Conservation (phyloP, 1,140 invertebrate genomes). For the Drosophila quadrilineata region DNA sequence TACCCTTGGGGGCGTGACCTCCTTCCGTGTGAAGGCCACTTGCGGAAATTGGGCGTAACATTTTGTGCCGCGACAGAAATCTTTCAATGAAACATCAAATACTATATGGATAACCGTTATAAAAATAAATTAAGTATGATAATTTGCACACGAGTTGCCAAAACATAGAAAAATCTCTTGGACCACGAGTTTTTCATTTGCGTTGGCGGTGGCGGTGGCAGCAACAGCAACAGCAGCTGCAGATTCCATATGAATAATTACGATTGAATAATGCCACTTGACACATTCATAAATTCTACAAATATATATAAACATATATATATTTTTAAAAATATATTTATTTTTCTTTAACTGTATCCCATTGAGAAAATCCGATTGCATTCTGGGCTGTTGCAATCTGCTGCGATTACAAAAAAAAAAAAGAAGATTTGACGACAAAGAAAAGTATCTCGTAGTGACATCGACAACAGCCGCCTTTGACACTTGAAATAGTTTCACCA, state of each 20-base stretch:
- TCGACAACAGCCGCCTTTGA: conserved; percentile 37
- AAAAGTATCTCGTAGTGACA: conserved; percentile 29
- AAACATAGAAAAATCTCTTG: conserved; percentile 4
- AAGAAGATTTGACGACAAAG: background rate
- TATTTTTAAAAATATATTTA: too few relatives aligned
- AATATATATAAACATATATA: background rate
- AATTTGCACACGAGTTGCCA: conserved; percentile 52
- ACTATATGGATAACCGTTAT: conserved; percentile 13
- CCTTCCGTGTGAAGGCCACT: conserved; percentile 22
- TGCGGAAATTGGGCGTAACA: conserved; percentile 30
- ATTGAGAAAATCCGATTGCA: conserved; percentile 27
- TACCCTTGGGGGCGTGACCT: conserved; percentile 27
- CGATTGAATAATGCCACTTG: conserved; percentile 41
- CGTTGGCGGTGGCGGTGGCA: background rate
- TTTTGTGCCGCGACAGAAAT: conserved; percentile 17
- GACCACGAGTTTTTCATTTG: conserved; percentile 19
- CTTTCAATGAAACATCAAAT: conserved; percentile 32
- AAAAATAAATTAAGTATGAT: conserved; percentile 44
- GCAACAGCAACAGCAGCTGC: conserved; percentile 26
- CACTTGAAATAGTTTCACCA: conserved; percentile 44
- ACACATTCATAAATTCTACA: conserved; percentile 18
- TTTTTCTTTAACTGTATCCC: too few relatives aligned
- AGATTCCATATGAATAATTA: conserved; percentile 44
- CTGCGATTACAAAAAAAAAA: conserved; percentile 31
- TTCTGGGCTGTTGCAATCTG: conserved; percentile 9